These are phyloP conservation scores for Tupiocoris notatus DNA, from an alignment of 2,888 invertebrate species.

Conservation along the genomic window DNA sequence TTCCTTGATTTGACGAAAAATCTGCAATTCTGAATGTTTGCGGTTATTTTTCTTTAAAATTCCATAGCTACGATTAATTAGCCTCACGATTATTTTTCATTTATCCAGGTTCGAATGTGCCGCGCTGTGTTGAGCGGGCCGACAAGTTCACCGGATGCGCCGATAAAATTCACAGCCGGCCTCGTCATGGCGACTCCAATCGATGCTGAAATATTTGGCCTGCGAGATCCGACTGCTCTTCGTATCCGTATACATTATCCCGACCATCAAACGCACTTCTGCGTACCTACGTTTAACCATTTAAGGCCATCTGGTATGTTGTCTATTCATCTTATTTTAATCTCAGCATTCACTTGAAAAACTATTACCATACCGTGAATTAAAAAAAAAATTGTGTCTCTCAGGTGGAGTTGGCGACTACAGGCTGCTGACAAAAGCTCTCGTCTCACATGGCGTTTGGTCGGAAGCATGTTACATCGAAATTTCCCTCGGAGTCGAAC, in stretches of 20 bases:
- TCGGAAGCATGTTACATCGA: slow-evolving; percentile 88
- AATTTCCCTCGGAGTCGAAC: slow-evolving; percentile 77
- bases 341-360: background rate
- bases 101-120: slow-evolving; percentile 74
- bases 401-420: slow-evolving; percentile 57
- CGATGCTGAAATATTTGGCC: slow-evolving; percentile 80
- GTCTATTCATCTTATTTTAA: background rate
- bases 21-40: too few relatives aligned
- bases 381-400: too few relatives aligned
- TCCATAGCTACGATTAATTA: too few relatives aligned
- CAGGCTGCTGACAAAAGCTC: slow-evolving; percentile 78
- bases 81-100: too few relatives aligned
- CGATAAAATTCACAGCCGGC: slow-evolving; percentile 89
- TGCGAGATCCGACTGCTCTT: slow-evolving; percentile 70
- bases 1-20: too few relatives aligned
- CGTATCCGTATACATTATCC: slow-evolving; percentile 87
- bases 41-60: too few relatives aligned
- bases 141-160: slow-evolving; percentile 73
- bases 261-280: slow-evolving; percentile 82
- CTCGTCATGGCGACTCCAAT: slow-evolving; percentile 82
- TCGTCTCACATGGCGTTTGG: slow-evolving; percentile 90
- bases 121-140: slow-evolving; percentile 81
- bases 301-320: slow-evolving; percentile 45
- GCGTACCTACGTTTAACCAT: slow-evolving; percentile 61
- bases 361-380: too few relatives aligned